These are phyloP conservation scores for Narcine bancroftii DNA, from an alignment of 2,113 vertebrate species.

Conservation along the genomic window DNA sequence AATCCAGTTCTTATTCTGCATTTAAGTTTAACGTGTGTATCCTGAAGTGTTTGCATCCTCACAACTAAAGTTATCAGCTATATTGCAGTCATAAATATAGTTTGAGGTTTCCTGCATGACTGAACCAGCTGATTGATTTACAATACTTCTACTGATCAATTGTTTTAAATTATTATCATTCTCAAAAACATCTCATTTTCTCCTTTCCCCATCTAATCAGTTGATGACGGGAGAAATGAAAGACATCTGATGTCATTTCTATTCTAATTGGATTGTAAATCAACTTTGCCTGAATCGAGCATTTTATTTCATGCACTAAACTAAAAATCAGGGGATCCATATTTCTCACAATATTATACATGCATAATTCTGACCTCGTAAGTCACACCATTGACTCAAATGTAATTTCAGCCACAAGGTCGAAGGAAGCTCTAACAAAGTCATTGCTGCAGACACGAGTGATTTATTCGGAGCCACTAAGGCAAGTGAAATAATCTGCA, in stretches of 20 bases:
- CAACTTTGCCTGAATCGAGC: slow-evolving; percentile 9
- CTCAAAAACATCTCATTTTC: slow-evolving; percentile 16
- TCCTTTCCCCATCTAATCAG: neutral
- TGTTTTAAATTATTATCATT: slow-evolving; percentile 23
- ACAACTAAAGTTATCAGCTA: neutral
- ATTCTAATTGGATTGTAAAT: slow-evolving; percentile 25
- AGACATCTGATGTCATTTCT: slow-evolving; percentile 26
- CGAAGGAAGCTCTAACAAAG: neutral
- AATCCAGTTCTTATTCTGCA: neutral
- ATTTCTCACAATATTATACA: neutral
- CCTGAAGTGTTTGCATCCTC: neutral
- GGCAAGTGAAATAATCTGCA: neutral
- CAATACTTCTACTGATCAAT: neutral
- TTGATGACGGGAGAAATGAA: neutral
- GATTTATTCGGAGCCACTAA: neutral
- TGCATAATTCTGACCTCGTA: slow-evolving; percentile 30
- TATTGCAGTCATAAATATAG: slow-evolving; percentile 20
- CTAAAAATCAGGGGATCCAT: slow-evolving; percentile 18
- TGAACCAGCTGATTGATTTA: slow-evolving; percentile 12
- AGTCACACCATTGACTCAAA: slow-evolving; percentile 26
- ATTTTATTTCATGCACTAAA: slow-evolving; percentile 22
- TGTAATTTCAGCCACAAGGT: slow-evolving; percentile 31
- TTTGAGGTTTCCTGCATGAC: neutral
- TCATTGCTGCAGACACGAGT: neutral
- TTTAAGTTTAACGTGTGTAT: neutral